Evolutionary conservation across 2,888 invertebrate species (phyloP).

Genomic region (Calameuta pallipes): DNA sequence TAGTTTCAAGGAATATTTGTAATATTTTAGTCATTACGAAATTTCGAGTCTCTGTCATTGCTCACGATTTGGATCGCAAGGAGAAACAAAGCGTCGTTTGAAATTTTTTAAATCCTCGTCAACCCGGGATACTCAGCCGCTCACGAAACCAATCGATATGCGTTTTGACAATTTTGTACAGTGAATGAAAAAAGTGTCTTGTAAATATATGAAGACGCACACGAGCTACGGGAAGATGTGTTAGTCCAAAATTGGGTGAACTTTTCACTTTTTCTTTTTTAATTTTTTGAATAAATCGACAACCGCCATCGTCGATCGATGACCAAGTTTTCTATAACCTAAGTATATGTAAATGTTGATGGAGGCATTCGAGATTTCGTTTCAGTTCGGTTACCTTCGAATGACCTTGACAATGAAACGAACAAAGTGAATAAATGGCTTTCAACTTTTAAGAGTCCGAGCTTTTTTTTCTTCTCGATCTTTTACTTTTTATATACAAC

Average conservation of each 20-base stretch:
- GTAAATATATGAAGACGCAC: not conserved
- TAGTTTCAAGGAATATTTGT: not conserved
- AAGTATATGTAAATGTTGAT: not conserved
- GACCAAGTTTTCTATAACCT: not conserved
- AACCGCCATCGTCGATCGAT: not conserved
- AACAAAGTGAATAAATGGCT: not conserved
- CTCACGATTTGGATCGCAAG: not conserved
- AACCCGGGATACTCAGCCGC: not conserved
- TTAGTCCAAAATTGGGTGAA: not conserved
- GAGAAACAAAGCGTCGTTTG: not conserved
- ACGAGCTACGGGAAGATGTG: slow-evolving; percentile 6
- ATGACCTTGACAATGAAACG: not conserved
- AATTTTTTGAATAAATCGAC: not conserved
- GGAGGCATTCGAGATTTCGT: not conserved
- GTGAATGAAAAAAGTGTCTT: slow-evolving; percentile 27
- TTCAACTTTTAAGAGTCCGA: not conserved
- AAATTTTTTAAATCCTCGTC: not conserved
- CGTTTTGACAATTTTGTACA: slow-evolving; percentile 31
- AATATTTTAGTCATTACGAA: not conserved
- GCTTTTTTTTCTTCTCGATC: not conserved
- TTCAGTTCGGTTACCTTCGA: not conserved
- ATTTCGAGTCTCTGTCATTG: not conserved
- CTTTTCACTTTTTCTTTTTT: not conserved
- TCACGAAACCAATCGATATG: not conserved
- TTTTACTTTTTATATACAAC: slow-evolving; percentile 81